Conservation (phyloP, 2,888 invertebrate genomes). For the Lissonota sp. region DNA sequence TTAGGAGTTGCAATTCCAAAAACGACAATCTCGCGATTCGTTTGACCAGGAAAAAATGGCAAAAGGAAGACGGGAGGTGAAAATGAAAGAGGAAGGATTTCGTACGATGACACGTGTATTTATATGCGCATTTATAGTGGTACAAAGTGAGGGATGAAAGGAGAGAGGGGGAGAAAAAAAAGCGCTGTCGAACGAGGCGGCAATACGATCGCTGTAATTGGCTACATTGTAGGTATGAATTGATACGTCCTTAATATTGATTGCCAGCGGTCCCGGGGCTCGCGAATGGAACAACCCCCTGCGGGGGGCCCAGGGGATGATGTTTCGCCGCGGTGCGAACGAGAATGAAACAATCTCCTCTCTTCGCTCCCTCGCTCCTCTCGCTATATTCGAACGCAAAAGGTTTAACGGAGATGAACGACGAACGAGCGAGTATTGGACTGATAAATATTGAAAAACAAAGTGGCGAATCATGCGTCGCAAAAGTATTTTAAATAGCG, state of each 20-base stretch:
- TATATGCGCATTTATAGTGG: not conserved
- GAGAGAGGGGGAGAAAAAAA: constrained; percentile 24
- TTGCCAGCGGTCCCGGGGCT: constrained; percentile 72
- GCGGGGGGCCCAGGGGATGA: constrained; percentile 18
- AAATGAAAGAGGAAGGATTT: not conserved
- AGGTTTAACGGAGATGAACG: constrained; percentile 27
- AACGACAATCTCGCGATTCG: too few species aligned
- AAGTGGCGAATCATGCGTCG: not conserved
- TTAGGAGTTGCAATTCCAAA: too few species aligned
- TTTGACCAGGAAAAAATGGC: not conserved
- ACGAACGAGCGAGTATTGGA: not conserved
- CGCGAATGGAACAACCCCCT: constrained; percentile 54
- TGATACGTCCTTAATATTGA: constrained; percentile 81
- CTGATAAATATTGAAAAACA: not conserved
- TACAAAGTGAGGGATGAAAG: constrained; percentile 18
- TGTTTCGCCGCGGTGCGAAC: constrained; percentile 25
- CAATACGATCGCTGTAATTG: constrained; percentile 74
- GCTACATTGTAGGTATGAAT: constrained; percentile 78
- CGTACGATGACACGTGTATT: not conserved
- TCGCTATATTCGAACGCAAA: not conserved
- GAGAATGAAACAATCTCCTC: constrained; percentile 50
- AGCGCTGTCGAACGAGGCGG: constrained; percentile 39
- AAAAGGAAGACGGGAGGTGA: not conserved
- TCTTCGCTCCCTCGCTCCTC: not conserved
- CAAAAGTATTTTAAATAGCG: not conserved